Percentiles rank a stretch among this genome's conserved stretches.
Evolutionary conservation across 2,113 vertebrate genomes (phyloP).

Genomic region (Bubalus kerabau): DNA sequence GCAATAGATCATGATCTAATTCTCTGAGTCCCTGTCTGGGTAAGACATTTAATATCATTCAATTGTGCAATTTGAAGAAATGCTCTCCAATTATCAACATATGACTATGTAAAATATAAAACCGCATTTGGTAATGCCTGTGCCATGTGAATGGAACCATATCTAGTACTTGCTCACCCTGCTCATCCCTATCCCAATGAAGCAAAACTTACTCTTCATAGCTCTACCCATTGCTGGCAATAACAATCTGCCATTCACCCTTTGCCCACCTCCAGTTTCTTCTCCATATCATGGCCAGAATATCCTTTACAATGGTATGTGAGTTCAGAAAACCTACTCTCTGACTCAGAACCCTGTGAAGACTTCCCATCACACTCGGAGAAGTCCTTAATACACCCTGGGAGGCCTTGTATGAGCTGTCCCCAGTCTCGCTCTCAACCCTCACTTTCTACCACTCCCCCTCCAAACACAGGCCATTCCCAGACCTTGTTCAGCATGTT

Average conservation of each 20-base stretch:
- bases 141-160: neutral
- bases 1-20: neutral
- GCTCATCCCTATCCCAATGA: neutral
- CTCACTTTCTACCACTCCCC: neutral
- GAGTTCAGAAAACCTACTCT: neutral
- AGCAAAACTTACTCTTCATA: neutral
- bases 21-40: neutral
- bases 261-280: neutral
- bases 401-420: neutral
- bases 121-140: neutral
- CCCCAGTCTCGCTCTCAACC: neutral
- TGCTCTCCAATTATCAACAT: neutral
- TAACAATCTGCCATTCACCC: neutral
- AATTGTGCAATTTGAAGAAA: neutral
- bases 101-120: neutral
- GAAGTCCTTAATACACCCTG: rapidly evolving
- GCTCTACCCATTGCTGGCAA: neutral
- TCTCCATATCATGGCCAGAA: neutral
- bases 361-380: neutral
- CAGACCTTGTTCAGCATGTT: neutral
- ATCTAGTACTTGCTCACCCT: neutral
- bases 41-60: neutral
- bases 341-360: neutral
- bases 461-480: too few relatives aligned
- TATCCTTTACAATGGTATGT: neutral